Base-by-base conservation (phyloP, 92 coral and sea anemone genomes). In the Heliopora coerulea region DNA sequence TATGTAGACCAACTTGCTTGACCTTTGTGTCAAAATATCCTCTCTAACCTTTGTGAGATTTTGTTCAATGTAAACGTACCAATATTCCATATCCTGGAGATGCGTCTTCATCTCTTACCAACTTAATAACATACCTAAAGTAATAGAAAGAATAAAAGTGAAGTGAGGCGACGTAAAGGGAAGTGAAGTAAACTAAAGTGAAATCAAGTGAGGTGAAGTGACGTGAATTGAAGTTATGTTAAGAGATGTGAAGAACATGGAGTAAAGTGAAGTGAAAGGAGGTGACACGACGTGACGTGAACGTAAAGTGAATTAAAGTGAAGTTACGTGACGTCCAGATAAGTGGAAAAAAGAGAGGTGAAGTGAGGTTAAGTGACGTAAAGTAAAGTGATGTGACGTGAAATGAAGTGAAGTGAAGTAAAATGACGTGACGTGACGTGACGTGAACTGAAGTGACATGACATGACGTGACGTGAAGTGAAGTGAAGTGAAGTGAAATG, bases 51-150 rank as follows among this genome's bases (percentile, higher is more conserved):
- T 4, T 12, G 5, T 37, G 42, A 37, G 5, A 12, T 4, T 12
- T 4, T 37, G 12, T 12, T 12, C 12, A 37, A 37, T 5, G 42
- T 37, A n/a, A n/a, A 46, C 61, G 1, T 56, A 56, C 61, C 3
- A 3, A 12, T 30, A 56, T 56, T 15, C 27, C 61, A 23, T 56
- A 27, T 12, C 61, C 61, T 3, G 61, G 28, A 56, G 8, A 5
- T 7, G 33, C 61, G 21, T 56, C 61, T 3, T 30, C 61, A 21
- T 67, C 74, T 67, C 40, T 67, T 25, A 52, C 74, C 19, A 67
- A 0, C 48, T 67, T 67, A 0, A 67, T 67, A 15, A 44, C 20
- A 46, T 67, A 67, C 74, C 74, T 67, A 39, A 65, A 65, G n/a
- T n/a, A 19, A 23, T 21, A 39, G 59, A 37, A 63, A 63, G n/a